Evolutionary conservation across 92 coral and sea anemone genomes (phyloP), one percentile per base, ranked within the genome.

Genomic region (Phenganax stokvisi): DNA sequence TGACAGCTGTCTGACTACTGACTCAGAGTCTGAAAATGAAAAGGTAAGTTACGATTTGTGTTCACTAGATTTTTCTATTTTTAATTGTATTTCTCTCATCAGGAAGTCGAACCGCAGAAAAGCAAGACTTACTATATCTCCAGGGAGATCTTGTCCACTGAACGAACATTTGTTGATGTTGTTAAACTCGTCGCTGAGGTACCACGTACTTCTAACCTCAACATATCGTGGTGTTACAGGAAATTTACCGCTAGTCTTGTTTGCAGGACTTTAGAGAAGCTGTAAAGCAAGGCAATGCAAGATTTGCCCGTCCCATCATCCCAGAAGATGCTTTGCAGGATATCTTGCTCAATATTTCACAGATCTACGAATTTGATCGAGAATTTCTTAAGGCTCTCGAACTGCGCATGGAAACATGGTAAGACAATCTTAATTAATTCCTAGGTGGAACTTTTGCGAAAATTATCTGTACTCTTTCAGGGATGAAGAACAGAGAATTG

Each of bases 321-420:
- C 86, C 97, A 16, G 90, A 90, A 28, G 29, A 92, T 8, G 81
- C 87, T 8, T 75, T 94, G 58, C 84, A 86, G 56, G 98, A 94
- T 56, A 94, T 91, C 16, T 86, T 92, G 58, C 72, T 89, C 54
- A 96, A 94, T 76, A 89, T 94, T 63, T 91, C 90, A 16, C 92
- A 94, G 54, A 94, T 94, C 51, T 94, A 92, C 66, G 80, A 88
- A 54, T 89, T 94, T 27, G 98, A 94, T 84, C 79, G 83, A 12
- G 88, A 89, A 63, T 94, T 94, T 72, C 76, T 94, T 15, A 91
- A 91, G 75, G 97, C 92, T 78, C 84, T 94, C 11, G 97, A 91
- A 37, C 91, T 87, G 74, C 86, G 98, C 81, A 94, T 94, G 98
- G 75, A 82, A 84, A 92, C 97, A 54, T 94, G 98, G 98, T 91